phyloP scores from a whole-genome alignment of 2,888 invertebrate genomes.

The Yponomeuta malinellus region DNA sequence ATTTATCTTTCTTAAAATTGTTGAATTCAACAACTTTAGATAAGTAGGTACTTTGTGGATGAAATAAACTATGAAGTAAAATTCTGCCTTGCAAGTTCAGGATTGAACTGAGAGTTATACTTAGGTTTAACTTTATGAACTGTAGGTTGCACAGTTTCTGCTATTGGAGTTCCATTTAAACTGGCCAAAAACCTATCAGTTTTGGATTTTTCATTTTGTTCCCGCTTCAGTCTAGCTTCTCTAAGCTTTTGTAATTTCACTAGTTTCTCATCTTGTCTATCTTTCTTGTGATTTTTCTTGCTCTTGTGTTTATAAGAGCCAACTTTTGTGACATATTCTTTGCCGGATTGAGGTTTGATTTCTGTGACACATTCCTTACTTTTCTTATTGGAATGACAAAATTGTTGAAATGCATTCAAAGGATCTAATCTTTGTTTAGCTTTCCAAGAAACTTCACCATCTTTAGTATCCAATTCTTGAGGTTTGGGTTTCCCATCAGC shows the following conservation, averaged over 20 bases:
- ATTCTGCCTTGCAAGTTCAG: constrained; percentile 90
- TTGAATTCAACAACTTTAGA: not conserved
- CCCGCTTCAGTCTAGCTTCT: constrained; percentile 86
- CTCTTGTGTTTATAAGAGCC: constrained; percentile 26
- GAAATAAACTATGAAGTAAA: constrained; percentile 40
- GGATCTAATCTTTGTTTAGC: constrained; percentile 84
- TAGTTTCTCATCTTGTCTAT: constrained; percentile 35
- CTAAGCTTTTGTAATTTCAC: constrained; percentile 79
- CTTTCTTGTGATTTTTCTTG: constrained; percentile 18
- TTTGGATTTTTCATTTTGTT: constrained; percentile 84
- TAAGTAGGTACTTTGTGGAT: not conserved
- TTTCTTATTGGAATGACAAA: constrained; percentile 34
- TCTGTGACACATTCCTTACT: not conserved
- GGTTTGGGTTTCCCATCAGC: constrained; percentile 57
- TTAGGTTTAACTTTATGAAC: constrained; percentile 78
- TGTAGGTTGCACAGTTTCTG: constrained; percentile 23
- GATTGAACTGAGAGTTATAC: constrained; percentile 98
- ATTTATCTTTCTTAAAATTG: not conserved
- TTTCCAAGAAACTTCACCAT: constrained; percentile 79
- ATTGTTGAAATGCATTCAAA: constrained; percentile 79
- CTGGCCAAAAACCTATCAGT: constrained; percentile 83
- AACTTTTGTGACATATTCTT: constrained; percentile 21
- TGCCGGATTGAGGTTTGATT: constrained; percentile 12
- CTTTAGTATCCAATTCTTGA: constrained; percentile 49
- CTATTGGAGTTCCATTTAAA: constrained; percentile 54